Conservation (phyloP, 1,140 invertebrate genomes). For the Drosophila murphyi region DNA sequence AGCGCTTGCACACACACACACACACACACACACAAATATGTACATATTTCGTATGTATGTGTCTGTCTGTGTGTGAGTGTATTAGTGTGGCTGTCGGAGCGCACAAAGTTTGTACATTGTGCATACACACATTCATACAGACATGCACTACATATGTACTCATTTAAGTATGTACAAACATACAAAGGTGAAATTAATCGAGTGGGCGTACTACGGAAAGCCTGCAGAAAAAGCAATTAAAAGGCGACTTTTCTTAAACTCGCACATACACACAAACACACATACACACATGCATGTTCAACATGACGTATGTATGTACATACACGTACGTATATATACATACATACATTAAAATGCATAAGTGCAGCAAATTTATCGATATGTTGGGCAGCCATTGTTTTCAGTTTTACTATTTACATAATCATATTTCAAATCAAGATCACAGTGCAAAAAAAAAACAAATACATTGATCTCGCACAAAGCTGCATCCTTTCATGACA, state of each 20-base stretch:
- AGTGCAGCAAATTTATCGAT: background rate
- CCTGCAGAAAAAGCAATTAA: constrained; percentile 36
- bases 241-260: constrained; percentile 22
- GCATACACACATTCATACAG: background rate
- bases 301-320: constrained; percentile 19
- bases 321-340: constrained; percentile 2
- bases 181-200: constrained; percentile 54
- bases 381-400: background rate
- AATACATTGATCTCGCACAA: background rate
- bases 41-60: constrained; percentile 24
- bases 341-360: background rate
- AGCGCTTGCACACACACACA: constrained; percentile 41
- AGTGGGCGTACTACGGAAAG: constrained; percentile 48
- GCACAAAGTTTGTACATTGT: constrained; percentile 33
- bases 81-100: constrained; percentile 27
- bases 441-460: background rate
- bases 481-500: background rate
- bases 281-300: background rate
- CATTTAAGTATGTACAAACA: constrained; percentile 11
- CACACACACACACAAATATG: background rate
- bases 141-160: constrained; percentile 11
- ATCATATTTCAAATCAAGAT: no score
- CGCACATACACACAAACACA: background rate
- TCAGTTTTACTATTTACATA: background rate
- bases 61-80: constrained; percentile 15